These are phyloP conservation scores for Pararge aegeria DNA, from an alignment of 1,140 invertebrate genomes.

Conservation along the genomic window DNA sequence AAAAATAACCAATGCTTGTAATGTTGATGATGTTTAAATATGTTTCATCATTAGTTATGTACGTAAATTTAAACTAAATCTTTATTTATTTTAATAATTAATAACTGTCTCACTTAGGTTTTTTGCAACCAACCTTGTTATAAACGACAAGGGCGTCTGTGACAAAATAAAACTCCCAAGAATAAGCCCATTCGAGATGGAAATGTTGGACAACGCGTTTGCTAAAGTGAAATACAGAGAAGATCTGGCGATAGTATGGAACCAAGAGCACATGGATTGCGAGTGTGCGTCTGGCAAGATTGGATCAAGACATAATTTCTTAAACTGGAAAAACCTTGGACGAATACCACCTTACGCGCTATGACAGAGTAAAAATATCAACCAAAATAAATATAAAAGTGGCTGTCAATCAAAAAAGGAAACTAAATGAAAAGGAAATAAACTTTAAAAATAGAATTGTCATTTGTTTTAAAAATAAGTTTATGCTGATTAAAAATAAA, in stretches of 20 bases:
- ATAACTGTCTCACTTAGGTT: slow-evolving; percentile 36
- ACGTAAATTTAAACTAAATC: not conserved
- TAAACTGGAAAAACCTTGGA: slow-evolving; percentile 5
- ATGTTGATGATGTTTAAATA: too few species aligned
- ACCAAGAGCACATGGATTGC: slow-evolving; percentile 11
- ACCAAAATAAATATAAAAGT: not conserved
- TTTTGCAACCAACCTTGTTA: slow-evolving; percentile 39
- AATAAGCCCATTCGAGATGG: slow-evolving; percentile 35
- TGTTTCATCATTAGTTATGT: too few species aligned
- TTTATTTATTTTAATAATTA: too few species aligned
- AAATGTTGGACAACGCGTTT: slow-evolving; percentile 38
- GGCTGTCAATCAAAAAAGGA: slow-evolving; percentile 1
- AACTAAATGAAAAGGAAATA: too few species aligned
- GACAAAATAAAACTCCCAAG: slow-evolving; percentile 44
- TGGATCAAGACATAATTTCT: slow-evolving; percentile 29
- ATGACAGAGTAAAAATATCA: not conserved
- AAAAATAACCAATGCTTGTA: too few species aligned
- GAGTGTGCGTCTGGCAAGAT: slow-evolving; percentile 23
- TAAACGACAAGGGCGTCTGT: slow-evolving; percentile 48
- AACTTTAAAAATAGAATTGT: too few species aligned
- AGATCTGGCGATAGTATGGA: slow-evolving; percentile 37
- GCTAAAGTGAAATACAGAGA: slow-evolving; percentile 28
- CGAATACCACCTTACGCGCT: not conserved
- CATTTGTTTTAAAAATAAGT: too few species aligned
- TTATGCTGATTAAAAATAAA: too few species aligned